Evolutionary conservation across 1,140 invertebrate species (phyloP), one percentile per base, ranked within the genome.

Genomic region (Ceratina calcarata): DNA sequence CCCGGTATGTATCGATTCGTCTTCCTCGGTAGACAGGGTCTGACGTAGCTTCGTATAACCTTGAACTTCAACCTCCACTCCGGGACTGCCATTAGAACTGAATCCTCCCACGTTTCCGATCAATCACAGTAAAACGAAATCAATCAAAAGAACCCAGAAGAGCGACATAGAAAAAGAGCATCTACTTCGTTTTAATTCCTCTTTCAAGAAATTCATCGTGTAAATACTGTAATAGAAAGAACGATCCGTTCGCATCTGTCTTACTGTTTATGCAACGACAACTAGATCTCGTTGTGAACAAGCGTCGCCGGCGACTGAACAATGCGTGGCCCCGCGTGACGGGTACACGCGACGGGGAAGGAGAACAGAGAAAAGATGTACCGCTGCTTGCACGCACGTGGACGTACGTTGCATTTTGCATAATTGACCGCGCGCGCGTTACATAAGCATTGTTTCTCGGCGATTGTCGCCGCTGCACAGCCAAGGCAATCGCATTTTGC

Each of bases 21-120:
- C 77, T 87, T 86, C 60, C 80, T 72, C 60, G 70, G 55, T 85
- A 82, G 83, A 74, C 64, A 77, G 12, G 55, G 58, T 62, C 80
- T 73, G 77, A 61, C 80, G 61, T 72, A 81, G 80, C 71, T 60
- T 85, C 80, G 86, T n/a, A 71, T 85, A 85, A 80, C 86, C 86
- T 87, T 87, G 86, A 87, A 87, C 85, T 81, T 85, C 71, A 74
- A 78, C 78, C 86, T 81, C 83, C 58, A 67, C 83, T 62, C 66
- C 65, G 74, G 68, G 45, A 49, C 76, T 65, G 55, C 71, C 60
- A 75, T 76, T 70, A 64, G 51, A 74, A 77, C 51, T 51, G 58
- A 16, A 64, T 65, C 58, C 49, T 61, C 57, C 60, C 18, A 37
- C 32, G 45, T 62, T 55, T 51, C 45, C 10, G 32, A 81, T 84